Conservation (phyloP, 2,113 vertebrate genomes). For the Tachysurus vachellii region DNA sequence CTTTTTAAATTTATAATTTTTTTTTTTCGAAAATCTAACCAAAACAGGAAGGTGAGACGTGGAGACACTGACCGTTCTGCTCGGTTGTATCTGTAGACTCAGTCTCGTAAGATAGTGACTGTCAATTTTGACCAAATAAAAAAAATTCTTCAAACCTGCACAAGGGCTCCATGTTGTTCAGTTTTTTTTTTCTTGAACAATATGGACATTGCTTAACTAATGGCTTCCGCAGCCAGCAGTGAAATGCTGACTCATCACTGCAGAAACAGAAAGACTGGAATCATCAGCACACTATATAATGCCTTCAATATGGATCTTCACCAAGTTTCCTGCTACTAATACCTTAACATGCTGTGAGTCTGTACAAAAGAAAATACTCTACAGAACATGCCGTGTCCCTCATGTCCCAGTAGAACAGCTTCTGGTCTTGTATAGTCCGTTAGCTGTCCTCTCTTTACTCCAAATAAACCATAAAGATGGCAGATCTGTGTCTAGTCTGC, state of each 20-base stretch:
- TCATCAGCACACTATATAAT: background rate
- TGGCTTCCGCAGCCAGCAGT: background rate
- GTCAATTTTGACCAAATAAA: background rate
- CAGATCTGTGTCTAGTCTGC: background rate
- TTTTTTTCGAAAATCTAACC: too few species aligned
- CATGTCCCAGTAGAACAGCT: too few species aligned
- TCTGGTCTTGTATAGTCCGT: too few species aligned
- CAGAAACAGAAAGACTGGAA: background rate
- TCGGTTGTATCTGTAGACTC: background rate
- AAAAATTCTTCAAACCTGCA: too few species aligned
- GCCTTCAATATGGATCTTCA: constrained; percentile 1
- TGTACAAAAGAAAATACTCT: background rate
- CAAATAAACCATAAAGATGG: background rate
- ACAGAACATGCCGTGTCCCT: background rate
- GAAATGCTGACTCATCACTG: constrained; percentile 37
- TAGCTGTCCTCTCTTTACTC: background rate
- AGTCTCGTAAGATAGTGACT: background rate
- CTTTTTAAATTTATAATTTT: too few species aligned
- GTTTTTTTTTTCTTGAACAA: background rate
- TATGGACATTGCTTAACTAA: background rate
- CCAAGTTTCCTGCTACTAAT: background rate
- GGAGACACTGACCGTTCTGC: background rate
- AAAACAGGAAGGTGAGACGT: too few species aligned
- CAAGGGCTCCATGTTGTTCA: background rate
- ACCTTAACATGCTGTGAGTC: background rate